phyloP scores from a whole-genome alignment of 2,888 invertebrate species.

The Coelogynopora nodosa region DNA sequence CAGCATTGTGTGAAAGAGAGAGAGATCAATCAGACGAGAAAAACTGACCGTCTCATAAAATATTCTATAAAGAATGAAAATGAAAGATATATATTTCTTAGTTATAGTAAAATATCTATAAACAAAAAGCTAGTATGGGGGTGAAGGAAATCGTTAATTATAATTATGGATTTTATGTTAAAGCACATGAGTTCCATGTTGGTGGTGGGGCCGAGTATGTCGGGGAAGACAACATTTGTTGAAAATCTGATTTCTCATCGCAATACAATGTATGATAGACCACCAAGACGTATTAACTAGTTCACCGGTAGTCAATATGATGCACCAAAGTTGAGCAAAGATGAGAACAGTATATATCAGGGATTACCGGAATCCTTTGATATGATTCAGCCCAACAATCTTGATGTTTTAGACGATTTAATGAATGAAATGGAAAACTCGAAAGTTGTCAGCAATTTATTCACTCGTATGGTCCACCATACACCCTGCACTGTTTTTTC shows the following conservation, averaged over 20 bases:
- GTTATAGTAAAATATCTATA: not conserved
- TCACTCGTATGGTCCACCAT: not conserved
- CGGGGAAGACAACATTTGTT: constrained; percentile 11
- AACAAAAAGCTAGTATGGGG: not conserved
- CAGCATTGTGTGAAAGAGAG: too few species aligned
- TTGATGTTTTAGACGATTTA: not conserved
- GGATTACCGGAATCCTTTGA: constrained; percentile 4
- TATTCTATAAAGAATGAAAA: not conserved
- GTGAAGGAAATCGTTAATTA: not conserved
- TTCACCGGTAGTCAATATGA: not conserved
- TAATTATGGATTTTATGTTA: not conserved
- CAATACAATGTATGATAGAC: not conserved
- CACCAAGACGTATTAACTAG: not conserved
- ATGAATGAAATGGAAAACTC: constrained; percentile 14
- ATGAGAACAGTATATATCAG: constrained; percentile 2
- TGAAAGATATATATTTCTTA: not conserved
- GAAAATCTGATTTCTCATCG: not conserved
- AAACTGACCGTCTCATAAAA: not conserved
- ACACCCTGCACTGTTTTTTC: not conserved
- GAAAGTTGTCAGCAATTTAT: not conserved
- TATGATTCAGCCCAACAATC: not conserved
- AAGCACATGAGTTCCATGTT: not conserved
- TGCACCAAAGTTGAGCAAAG: not conserved
- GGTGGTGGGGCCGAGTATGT: not conserved
- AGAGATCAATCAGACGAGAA: too few species aligned